Conservation (phyloP, 2,888 invertebrate species). For the Zhengitettix transpicula region DNA sequence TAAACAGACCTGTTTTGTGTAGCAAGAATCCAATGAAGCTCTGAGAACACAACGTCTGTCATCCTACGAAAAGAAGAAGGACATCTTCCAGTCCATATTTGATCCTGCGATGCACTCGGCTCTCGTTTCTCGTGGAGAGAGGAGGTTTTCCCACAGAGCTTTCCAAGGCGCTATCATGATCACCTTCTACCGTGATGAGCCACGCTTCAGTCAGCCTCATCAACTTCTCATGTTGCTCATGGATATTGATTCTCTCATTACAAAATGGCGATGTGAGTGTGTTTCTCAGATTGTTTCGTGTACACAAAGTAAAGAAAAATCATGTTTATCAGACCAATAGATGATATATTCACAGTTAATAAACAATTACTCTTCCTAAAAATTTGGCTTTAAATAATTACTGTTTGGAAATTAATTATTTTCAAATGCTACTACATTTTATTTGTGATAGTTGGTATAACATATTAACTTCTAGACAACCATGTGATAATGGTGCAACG, state of each 20-base stretch:
- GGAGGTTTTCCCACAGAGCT: conserved; percentile 78
- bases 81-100: conserved; percentile 81
- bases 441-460: background rate
- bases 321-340: too few relatives aligned
- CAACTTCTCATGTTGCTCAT: conserved; percentile 85
- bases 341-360: too few relatives aligned
- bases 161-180: conserved; percentile 97
- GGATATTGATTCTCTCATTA: conserved; percentile 96
- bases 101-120: conserved; percentile 70
- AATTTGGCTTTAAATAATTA: too few relatives aligned
- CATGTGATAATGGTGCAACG: conserved; percentile 97
- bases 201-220: conserved; percentile 94
- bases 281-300: too few relatives aligned
- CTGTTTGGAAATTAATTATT: background rate
- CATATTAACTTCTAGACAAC: conserved; percentile 52
- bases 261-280: conserved; percentile 92
- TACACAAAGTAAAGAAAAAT: too few relatives aligned
- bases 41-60: conserved; percentile 47
- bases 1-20: conserved; percentile 9
- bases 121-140: conserved; percentile 67
- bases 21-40: conserved; percentile 43
- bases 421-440: background rate
- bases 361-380: too few relatives aligned
- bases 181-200: conserved; percentile 90
- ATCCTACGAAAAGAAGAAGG: conserved; percentile 61